phyloP scores from a whole-genome alignment of 1,140 invertebrate species.

The Temnothorax curvispinosus region DNA sequence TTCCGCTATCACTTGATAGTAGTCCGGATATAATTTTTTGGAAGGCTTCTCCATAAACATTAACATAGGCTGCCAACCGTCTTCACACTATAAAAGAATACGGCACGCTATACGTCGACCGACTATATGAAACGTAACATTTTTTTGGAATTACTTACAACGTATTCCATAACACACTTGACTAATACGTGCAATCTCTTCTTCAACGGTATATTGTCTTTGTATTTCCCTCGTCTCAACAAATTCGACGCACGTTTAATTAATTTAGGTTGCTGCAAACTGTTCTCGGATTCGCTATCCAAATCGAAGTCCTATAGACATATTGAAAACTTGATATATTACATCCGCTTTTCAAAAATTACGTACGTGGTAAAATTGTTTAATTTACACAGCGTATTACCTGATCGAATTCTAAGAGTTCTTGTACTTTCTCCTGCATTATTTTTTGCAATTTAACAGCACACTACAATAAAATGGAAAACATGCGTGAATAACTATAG shows the following conservation, averaged over 20 bases:
- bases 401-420: constrained; percentile 92
- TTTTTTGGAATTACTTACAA: constrained; percentile 86
- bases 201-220: constrained; percentile 89
- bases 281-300: constrained; percentile 85
- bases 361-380: neutral
- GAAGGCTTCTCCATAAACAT: constrained; percentile 99
- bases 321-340: neutral
- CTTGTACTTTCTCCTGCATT: constrained; percentile 94
- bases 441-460: constrained; percentile 93
- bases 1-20: constrained; percentile 97
- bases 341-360: neutral
- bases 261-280: constrained; percentile 82
- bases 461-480: constrained; percentile 86
- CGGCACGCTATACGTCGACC: constrained; percentile 27
- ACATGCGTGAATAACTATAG: neutral
- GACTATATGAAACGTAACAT: neutral
- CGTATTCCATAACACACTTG: constrained; percentile 92
- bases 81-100: constrained; percentile 87
- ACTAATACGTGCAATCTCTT: constrained; percentile 91
- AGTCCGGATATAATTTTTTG: constrained; percentile 97
- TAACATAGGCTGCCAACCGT: constrained; percentile 94
- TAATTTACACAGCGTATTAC: constrained; percentile 82
- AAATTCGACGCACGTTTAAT: constrained; percentile 86
- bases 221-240: constrained; percentile 87
- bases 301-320: constrained; percentile 86